Percentiles rank a stretch among this genome's conserved stretches.
phyloP scores from a whole-genome alignment of 2,888 invertebrate species.

The Acrobasis consociella region DNA sequence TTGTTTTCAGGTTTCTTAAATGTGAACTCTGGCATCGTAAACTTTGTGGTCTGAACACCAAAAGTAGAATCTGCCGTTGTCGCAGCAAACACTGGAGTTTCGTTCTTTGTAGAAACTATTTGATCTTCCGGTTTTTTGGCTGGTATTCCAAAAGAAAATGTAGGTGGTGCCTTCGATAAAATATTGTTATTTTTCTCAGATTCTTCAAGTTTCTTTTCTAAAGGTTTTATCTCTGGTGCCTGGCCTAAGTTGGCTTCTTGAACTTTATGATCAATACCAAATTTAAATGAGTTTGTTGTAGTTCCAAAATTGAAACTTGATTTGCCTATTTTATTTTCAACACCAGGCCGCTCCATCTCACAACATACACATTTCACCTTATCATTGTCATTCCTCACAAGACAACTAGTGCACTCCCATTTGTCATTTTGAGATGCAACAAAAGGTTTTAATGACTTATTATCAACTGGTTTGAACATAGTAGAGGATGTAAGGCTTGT shows the following conservation, averaged over 20 bases:
- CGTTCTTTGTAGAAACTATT: conserved; percentile 19
- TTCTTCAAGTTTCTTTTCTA: conserved; percentile 40
- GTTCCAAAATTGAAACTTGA: conserved; percentile 54
- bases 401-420: conserved; percentile 67
- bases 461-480: conserved; percentile 20
- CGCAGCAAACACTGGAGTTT: conserved; percentile 22
- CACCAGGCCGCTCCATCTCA: conserved; percentile 47
- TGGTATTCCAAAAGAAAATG: conserved; percentile 62
- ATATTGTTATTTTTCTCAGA: conserved; percentile 66
- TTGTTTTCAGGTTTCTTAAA: conserved; percentile 26
- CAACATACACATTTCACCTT: conserved; percentile 61
- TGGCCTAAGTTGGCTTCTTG: conserved; percentile 43
- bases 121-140: conserved; percentile 33
- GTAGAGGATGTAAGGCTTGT: conserved; percentile 22
- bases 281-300: conserved; percentile 34
- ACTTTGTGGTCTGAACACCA: conserved; percentile 15
- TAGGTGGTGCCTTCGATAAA: conserved; percentile 51
- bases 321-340: conserved; percentile 35
- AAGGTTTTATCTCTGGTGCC: conserved; percentile 30
- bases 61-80: conserved; percentile 30
- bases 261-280: conserved; percentile 58
- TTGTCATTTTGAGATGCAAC: conserved; percentile 48
- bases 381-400: conserved; percentile 57
- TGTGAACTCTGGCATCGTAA: conserved; percentile 30
- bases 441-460: conserved; percentile 43